A percentile compares a stretch with the other conserved stretches of the same genome.
Conservation (phyloP, 37 sponge, comb jelly and placozoan species). For the Geodia barretti region DNA sequence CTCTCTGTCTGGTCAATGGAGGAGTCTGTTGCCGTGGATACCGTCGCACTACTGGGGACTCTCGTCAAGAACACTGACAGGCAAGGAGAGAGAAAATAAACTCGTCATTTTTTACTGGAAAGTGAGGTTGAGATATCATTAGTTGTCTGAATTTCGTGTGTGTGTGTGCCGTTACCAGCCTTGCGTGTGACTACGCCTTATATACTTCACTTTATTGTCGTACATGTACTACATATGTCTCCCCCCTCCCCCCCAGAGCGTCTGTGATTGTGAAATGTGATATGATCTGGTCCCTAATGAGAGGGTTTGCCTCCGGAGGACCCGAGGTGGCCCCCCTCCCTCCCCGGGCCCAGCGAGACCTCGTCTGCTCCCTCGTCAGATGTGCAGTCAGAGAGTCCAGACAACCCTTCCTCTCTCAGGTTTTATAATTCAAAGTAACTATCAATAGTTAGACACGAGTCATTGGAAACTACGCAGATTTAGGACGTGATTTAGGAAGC, state of each 20-base stretch:
- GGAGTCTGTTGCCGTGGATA: conserved; percentile 35
- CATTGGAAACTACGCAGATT: too few relatives aligned
- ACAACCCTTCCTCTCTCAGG: conserved; percentile 49
- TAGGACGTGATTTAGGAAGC: too few relatives aligned
- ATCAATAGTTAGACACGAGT: too few relatives aligned
- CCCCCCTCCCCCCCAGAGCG: conserved; percentile 4
- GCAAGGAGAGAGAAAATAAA: too few relatives aligned
- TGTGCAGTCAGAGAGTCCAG: conserved; percentile 43
- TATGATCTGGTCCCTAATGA: conserved; percentile 52
- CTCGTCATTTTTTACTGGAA: too few relatives aligned
- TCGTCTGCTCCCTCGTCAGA: conserved; percentile 38
- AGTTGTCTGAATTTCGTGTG: too few relatives aligned
- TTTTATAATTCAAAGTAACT: too few relatives aligned
- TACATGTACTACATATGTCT: background rate
- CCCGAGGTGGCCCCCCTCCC: conserved; percentile 18
- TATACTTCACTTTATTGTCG: too few relatives aligned
- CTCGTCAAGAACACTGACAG: conserved; percentile 5
- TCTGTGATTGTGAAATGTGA: conserved; percentile 47
- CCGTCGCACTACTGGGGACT: conserved; percentile 49
- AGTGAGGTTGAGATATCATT: too few relatives aligned
- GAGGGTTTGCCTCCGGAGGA: conserved; percentile 18
- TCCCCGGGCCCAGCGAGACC: conserved; percentile 35
- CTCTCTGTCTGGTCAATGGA: conserved; percentile 73
- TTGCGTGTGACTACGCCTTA: too few relatives aligned
- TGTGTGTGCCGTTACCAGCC: too few relatives aligned